phyloP scores from a whole-genome alignment of 2,113 vertebrate species.

The Rafetus swinhoei region DNA sequence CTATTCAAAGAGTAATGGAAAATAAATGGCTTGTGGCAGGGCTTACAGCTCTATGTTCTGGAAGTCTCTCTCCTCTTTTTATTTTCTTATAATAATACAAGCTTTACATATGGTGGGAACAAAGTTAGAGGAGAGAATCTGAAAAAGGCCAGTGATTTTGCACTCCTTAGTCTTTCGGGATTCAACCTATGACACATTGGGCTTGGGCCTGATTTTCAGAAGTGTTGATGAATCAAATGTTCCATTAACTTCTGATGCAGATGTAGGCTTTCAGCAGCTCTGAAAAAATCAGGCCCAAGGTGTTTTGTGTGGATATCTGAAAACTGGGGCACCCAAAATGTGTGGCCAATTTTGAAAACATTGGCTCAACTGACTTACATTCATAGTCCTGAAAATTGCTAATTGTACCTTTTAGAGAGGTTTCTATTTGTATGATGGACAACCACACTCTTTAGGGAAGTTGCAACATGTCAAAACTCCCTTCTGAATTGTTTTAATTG shows the following conservation, averaged over 20 bases:
- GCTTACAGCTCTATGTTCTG: background rate
- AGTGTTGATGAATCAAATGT: background rate
- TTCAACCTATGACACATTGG: background rate
- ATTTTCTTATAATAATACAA: background rate
- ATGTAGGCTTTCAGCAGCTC: background rate
- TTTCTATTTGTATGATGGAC: background rate
- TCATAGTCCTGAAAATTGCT: background rate
- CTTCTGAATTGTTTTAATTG: background rate
- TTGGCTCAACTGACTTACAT: background rate
- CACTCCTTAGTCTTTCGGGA: background rate
- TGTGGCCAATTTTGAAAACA: background rate
- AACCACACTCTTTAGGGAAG: background rate
- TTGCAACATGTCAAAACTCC: rapidly evolving
- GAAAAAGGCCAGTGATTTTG: conserved; percentile 16
- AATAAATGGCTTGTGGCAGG: conserved; percentile 41
- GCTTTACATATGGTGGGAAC: background rate
- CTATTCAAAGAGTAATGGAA: conserved; percentile 28
- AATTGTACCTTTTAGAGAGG: background rate
- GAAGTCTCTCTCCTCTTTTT: background rate
- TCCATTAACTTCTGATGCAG: background rate
- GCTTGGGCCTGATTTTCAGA: background rate
- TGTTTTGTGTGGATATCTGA: background rate
- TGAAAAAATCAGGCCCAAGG: background rate
- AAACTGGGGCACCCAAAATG: background rate
- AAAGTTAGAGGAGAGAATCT: background rate